Evolutionary conservation across 1,140 invertebrate species (phyloP), one percentile per base, ranked within the genome.

Genomic region (Lucilia cuprina): DNA sequence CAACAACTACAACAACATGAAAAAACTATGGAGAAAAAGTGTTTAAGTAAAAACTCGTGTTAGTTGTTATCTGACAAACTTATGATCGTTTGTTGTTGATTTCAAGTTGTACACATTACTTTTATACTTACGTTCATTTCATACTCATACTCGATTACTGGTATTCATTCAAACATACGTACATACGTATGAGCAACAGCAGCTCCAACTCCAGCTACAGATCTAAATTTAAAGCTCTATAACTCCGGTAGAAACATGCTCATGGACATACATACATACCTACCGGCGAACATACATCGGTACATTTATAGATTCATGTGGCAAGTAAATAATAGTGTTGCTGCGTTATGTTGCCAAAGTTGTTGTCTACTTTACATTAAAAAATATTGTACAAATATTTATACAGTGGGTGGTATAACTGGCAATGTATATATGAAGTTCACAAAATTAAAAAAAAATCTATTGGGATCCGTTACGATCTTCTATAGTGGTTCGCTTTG

Each of bases 1-100:
- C n/a, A 65, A 47, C 41, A 83, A 34, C 14, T 60, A 50, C 17
- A n/a, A 77, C 74, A 77, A 49, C 49, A 75, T 75, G 74, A 70
- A 75, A n/a, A 65, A 77, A 83, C 41, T 41, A 74, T 50, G n/a
- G 17, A 60, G 30, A 60, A 80, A 80, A 49, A 50, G 77, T 80
- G 47, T 80, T 80, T 80, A 80, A 80, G 77, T 80, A 80, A 80
- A 80, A 80, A 80, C 77, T 80, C 77, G 77, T 80, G 77, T 80
- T 80, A 50, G 77, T 80, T 80, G 77, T 80, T 80, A 80, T 80
- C 77, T 80, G 77, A 80, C 77, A 80, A 80, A 80, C 77, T 80
- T 80, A 80, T 80, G 77, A 80, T 80, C 77, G 77, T 80, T 80
- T 80, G 77, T 80, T 80, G 77, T 49, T 80, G 77, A 80, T 80